Conservation (phyloP, 2,888 invertebrate species). For the Magallana nippona region DNA sequence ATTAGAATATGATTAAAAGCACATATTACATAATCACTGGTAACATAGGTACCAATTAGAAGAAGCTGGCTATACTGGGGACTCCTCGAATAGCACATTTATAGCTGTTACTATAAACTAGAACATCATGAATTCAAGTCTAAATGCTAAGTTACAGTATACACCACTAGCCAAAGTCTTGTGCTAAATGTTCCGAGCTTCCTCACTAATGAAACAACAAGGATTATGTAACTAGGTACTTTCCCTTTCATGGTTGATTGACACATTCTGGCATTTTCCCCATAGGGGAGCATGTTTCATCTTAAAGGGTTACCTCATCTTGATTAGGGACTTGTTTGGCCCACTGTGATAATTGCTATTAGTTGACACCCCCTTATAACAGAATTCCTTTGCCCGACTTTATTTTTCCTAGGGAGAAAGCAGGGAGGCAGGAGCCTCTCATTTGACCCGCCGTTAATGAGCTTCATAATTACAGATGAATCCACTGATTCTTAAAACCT, state of each 20-base stretch:
- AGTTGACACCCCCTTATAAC: not conserved
- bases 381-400: not conserved
- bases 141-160: no score
- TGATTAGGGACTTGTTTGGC: not conserved
- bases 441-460: not conserved
- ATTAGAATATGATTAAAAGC: no score
- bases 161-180: no score
- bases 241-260: not conserved
- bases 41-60: no score
- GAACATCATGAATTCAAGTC: no score
- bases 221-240: not conserved
- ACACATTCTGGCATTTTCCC: not conserved
- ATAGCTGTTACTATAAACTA: no score
- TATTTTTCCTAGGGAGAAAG: conserved; percentile 10
- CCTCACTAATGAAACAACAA: not conserved
- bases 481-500: not conserved
- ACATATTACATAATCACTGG: no score
- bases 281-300: not conserved
- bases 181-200: not conserved
- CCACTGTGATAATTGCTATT: conserved; percentile 1
- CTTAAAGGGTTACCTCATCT: not conserved
- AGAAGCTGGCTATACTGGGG: no score
- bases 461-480: not conserved
- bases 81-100: no score
- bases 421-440: not conserved